These are phyloP conservation scores for Novumbra hubbsi DNA, from an alignment of 2,797 vertebrate species.

Conservation along the genomic window DNA sequence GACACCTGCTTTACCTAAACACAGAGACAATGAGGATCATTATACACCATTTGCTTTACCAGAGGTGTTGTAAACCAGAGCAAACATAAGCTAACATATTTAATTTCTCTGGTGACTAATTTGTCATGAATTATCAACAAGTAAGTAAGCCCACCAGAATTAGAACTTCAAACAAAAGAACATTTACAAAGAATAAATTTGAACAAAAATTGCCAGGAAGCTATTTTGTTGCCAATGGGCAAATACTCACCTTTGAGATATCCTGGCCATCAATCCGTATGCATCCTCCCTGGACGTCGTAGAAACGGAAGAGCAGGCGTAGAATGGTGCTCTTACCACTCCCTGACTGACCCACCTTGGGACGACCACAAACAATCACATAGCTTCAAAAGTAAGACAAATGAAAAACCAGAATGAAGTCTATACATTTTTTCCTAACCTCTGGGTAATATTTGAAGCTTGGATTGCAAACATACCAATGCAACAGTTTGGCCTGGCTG, in stretches of 20 bases:
- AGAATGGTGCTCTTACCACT: conserved; percentile 94
- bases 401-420: too few relatives aligned
- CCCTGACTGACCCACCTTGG: conserved; percentile 90
- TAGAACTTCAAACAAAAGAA: neutral
- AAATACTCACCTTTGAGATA: conserved; percentile 80
- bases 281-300: conserved; percentile 84
- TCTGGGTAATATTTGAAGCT: neutral
- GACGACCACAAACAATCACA: neutral
- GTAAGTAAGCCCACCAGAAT: neutral
- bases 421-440: neutral
- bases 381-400: neutral
- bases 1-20: conserved; percentile 86
- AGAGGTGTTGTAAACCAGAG: neutral
- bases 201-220: neutral
- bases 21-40: neutral
- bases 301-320: conserved; percentile 94
- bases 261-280: conserved; percentile 91
- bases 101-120: too few relatives aligned
- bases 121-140: too few relatives aligned
- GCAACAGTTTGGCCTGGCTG: conserved; percentile 91
- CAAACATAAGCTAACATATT: too few relatives aligned
- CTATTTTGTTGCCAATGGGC: neutral
- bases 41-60: neutral
- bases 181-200: neutral
- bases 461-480: conserved; percentile 75